Base-by-base conservation (phyloP, 2,888 invertebrate genomes). In the Cyclophora punctaria region DNA sequence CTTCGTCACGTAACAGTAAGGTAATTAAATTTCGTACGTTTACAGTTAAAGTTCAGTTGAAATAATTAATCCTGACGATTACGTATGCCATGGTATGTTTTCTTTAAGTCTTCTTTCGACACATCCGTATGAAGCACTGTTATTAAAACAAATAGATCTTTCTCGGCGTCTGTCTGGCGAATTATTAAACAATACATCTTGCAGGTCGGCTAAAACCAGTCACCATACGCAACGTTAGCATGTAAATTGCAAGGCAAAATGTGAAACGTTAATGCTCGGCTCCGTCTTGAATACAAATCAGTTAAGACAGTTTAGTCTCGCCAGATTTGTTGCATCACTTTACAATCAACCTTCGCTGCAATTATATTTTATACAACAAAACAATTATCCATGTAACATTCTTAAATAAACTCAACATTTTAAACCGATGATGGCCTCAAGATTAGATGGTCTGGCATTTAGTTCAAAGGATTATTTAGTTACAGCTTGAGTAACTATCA, bases 161-260 rank as follows among this genome's bases (percentile, higher is more conserved):
- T 67, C 57, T 58, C 60, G 62, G 59, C 56, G 57, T 68, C 72
- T 73, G 71, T 66, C 67, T 74, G 61, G 68, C 71, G 75, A 4
- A 80, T 79, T 75, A 75, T 75, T 75, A 70, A 76, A 80, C 77
- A 70, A 82, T 82, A 78, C 77, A 80, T 81, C 76, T 77, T 66
- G 56, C 20, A 20, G 20, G 20, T 20, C 20, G 20, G 20, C 20
- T 1, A 20, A 20, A 20, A 20, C 20, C 20, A 20, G 20, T 20
- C 20, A 20, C 20, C 20, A 20, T 20, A 20, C 54, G 61, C 58
- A 63, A 65, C 58, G 51, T 55, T 57, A 50, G 56, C 55, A 60
- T 61, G 60, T 56, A 55, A 59, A 57, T 56, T 52, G 41, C 48
- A 41, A 47, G 47, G 48, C 47, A 55, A 56, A 53, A 58, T 55